Conservation (phyloP, 2,113 vertebrate species). For the Pseudorectes ferrugineus region DNA sequence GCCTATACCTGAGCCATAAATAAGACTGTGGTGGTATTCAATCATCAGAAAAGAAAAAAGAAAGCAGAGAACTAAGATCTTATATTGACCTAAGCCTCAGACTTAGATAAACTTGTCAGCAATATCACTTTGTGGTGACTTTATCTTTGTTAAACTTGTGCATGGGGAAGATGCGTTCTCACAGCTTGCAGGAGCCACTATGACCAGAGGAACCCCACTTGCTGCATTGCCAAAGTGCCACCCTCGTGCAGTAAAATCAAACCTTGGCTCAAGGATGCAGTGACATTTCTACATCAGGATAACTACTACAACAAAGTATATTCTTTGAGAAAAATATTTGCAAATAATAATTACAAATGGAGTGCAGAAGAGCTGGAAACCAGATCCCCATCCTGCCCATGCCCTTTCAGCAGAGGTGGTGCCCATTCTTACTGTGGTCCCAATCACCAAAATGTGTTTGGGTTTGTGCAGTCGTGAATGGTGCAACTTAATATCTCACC, state of each 20-base stretch:
- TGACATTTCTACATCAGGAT: not conserved
- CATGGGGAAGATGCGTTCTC: not conserved
- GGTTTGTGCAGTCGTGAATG: accelerated
- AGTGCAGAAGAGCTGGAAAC: not conserved
- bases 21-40: conserved; percentile 16
- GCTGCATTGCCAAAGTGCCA: not conserved
- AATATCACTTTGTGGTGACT: conserved; percentile 49
- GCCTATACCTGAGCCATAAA: conserved; percentile 31
- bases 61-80: conserved; percentile 18
- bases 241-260: not conserved
- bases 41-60: not conserved
- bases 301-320: accelerated
- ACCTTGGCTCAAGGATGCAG: not conserved
- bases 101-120: conserved; percentile 50
- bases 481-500: not conserved
- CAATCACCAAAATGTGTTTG: not conserved
- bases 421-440: accelerated
- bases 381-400: not conserved
- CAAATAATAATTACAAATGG: not conserved
- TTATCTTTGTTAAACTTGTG: conserved; percentile 34
- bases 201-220: not conserved
- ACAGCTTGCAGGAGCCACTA: not conserved
- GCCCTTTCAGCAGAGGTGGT: not conserved
- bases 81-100: conserved; percentile 40
- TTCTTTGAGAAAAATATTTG: not conserved